These are phyloP conservation scores for Drosophila yooni DNA, from an alignment of 2,888 invertebrate genomes.

Conservation along the genomic window DNA sequence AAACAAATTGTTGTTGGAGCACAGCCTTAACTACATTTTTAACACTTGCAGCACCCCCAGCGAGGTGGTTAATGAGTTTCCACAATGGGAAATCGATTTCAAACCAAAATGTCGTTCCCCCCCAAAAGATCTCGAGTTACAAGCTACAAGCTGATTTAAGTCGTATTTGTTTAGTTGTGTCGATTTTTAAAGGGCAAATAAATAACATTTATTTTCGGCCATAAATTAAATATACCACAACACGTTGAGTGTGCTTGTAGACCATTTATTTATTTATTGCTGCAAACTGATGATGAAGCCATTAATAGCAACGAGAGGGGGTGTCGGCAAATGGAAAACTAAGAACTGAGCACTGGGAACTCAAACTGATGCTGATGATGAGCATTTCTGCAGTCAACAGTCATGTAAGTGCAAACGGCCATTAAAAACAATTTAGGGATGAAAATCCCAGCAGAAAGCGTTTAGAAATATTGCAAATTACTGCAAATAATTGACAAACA, in stretches of 20 bases:
- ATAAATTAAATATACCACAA: conserved; percentile 62
- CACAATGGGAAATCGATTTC: conserved; percentile 52
- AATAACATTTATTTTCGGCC: conserved; percentile 70
- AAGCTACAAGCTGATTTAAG: background rate
- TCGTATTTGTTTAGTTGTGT: conserved; percentile 35
- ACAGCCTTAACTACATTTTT: conserved; percentile 70
- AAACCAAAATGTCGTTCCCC: conserved; percentile 13
- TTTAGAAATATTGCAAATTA: conserved; percentile 80
- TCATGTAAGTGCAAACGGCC: conserved; percentile 76
- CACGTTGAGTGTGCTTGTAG: conserved; percentile 45
- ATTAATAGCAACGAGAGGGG: conserved; percentile 43
- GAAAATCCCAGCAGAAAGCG: conserved; percentile 52
- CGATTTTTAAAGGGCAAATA: conserved; percentile 61
- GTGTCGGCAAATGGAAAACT: conserved; percentile 1
- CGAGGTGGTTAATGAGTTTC: conserved; percentile 44
- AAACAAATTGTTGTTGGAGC: conserved; percentile 68
- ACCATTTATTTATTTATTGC: conserved; percentile 72
- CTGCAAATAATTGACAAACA: conserved; percentile 80
- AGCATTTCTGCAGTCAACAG: conserved; percentile 43
- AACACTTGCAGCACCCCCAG: conserved; percentile 67
- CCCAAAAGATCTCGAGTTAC: conserved; percentile 20
- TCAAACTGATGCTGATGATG: conserved; percentile 30
- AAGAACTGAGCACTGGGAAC: background rate
- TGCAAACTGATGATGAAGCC: conserved; percentile 62
- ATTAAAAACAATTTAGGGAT: conserved; percentile 76